Base-by-base conservation (phyloP, 2,888 invertebrate species). In the Nyleta sp. region DNA sequence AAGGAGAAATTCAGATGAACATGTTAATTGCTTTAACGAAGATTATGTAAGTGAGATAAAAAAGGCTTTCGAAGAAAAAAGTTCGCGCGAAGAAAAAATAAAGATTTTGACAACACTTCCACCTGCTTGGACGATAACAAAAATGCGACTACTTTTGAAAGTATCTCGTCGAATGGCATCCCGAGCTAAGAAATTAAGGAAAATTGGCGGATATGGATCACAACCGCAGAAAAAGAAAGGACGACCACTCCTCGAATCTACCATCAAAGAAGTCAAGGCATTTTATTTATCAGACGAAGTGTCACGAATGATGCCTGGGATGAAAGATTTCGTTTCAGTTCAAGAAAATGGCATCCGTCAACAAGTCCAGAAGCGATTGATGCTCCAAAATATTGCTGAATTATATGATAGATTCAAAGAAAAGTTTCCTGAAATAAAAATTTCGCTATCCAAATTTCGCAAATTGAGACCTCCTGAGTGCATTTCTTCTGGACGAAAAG, bases 241-340 rank as follows among this genome's bases (percentile, higher is more conserved):
- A 35, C 31, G 33, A 46, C 18, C 20, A 0, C 18, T 60, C 31
- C 13, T 1, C 6, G 13, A 44, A 33, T 18, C 31, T 3, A 15
- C 20, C 4, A 18, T 46, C 1, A 8, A 44, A 31, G 15, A 2
- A 33, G 46, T 60, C 1, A 17, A 42, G 13, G 28, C 40, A 13
- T 70, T 70, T 52, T 60, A 70, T 40, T 20, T 50, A 13, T 60
- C 50, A 2, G 70, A 70, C 28, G 52, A 70, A 24, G n/a, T 38
- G 18, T 46, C 55, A 17, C 60, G 52, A n/a, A 59, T 70, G 20
- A 50, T 59, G 40, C 50, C 70, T 13, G 60, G 60, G 1, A 50
- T 60, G 2, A 70, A 60, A 31, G 60, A 60, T n/a, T 60, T n/a
- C 6, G 55, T 55, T 33, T 70, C 70, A 10, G 24, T 70, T 35